These are phyloP conservation scores for Stratiomys singularior DNA, from an alignment of 2,888 invertebrate species.

Conservation along the genomic window DNA sequence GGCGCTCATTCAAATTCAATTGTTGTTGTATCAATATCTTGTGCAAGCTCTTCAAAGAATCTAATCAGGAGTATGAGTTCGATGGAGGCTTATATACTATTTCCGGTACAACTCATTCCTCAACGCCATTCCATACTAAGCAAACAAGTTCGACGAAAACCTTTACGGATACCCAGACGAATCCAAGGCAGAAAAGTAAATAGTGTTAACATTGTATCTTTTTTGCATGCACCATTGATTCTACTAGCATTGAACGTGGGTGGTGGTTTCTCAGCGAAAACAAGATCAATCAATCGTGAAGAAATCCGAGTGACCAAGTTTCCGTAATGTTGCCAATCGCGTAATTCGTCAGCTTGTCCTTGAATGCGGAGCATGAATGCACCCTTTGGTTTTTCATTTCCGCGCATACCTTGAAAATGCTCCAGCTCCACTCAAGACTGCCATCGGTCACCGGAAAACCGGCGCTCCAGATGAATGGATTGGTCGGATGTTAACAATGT, in stretches of 20 bases:
- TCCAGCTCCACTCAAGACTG: background rate
- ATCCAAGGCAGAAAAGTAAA: background rate
- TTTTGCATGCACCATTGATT: constrained; percentile 22
- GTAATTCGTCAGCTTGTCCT: constrained; percentile 16
- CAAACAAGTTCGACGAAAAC: no score
- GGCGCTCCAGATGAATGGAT: constrained; percentile 24
- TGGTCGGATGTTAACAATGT: background rate
- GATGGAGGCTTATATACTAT: no score
- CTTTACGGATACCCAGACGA: no score
- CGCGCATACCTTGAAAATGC: constrained; percentile 11
- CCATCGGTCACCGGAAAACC: constrained; percentile 15
- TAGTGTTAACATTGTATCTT: background rate
- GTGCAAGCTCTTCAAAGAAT: no score
- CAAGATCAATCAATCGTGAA: constrained; percentile 23
- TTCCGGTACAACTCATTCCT: no score
- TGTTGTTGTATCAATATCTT: no score
- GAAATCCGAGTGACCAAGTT: constrained; percentile 31
- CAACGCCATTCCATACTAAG: no score
- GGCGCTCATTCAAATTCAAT: no score
- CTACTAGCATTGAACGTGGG: constrained; percentile 19
- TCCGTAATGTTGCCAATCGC: constrained; percentile 24
- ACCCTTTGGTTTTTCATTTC: constrained; percentile 26
- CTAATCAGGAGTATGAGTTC: no score
- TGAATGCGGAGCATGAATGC: constrained; percentile 25
- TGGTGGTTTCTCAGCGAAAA: constrained; percentile 19